These are phyloP conservation scores for Yponomeuta cagnagella DNA, from an alignment of 2,888 invertebrate genomes.

Conservation along the genomic window DNA sequence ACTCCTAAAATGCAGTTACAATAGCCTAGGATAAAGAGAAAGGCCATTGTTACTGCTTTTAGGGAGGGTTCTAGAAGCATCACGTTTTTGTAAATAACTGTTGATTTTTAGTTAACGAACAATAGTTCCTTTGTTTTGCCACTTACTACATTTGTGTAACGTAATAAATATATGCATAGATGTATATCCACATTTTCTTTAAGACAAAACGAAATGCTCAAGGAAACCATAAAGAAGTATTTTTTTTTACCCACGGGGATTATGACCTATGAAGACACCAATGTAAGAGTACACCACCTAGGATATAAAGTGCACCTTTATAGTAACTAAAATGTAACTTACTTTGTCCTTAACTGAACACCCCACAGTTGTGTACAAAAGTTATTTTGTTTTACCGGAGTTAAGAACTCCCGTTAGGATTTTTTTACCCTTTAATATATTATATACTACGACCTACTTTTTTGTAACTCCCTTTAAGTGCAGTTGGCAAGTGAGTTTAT, in stretches of 20 bases:
- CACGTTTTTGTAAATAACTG: neutral
- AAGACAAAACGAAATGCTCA: conserved; percentile 22
- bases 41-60: too few species aligned
- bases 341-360: neutral
- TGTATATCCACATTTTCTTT: conserved; percentile 13
- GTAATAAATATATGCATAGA: conserved; percentile 15
- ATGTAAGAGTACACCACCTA: conserved; percentile 23
- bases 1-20: too few species aligned
- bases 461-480: too few species aligned
- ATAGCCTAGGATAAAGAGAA: too few species aligned
- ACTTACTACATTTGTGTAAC: conserved; percentile 21
- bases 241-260: neutral
- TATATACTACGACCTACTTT: too few species aligned
- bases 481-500: too few species aligned
- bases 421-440: too few species aligned
- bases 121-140: conserved; percentile 35
- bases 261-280: conserved; percentile 19
- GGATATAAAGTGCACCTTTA: neutral
- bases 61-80: too few species aligned
- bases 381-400: too few species aligned
- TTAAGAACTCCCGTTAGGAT: too few species aligned
- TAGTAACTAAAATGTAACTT: neutral
- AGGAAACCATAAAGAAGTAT: conserved; percentile 14
- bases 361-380: too few species aligned
- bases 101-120: conserved; percentile 15